phyloP scores from a whole-genome alignment of 2,888 invertebrate genomes.

The Drosophila vallismaia region DNA sequence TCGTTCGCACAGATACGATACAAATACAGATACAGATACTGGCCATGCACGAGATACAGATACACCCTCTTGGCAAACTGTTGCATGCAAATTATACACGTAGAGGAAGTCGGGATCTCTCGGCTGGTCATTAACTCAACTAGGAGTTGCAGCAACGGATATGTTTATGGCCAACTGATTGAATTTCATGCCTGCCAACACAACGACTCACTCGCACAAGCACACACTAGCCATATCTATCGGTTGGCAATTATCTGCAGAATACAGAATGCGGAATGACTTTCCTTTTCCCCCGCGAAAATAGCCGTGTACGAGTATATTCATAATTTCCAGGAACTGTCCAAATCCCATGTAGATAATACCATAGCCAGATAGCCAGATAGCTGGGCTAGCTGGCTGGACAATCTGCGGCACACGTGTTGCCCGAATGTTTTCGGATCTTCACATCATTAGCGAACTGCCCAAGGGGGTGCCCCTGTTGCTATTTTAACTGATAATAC shows the following conservation, averaged over 20 bases:
- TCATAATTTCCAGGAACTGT: conserved; percentile 21
- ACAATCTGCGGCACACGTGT: conserved; percentile 31
- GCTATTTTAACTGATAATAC: conserved; percentile 14
- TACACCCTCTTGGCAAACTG: conserved; percentile 60
- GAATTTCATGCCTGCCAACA: conserved; percentile 41
- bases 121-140: conserved; percentile 61
- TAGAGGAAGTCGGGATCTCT: conserved; percentile 58
- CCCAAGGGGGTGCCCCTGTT: conserved; percentile 47
- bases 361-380: neutral
- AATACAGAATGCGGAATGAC: conserved; percentile 8
- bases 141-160: conserved; percentile 50
- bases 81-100: conserved; percentile 68
- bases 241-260: conserved; percentile 21
- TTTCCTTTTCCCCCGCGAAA: conserved; percentile 37
- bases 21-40: conserved; percentile 21
- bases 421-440: conserved; percentile 47
- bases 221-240: neutral
- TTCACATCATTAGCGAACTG: conserved; percentile 44
- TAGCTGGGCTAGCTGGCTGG: conserved; percentile 3
- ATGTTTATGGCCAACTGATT: conserved; percentile 62
- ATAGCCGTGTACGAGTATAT: conserved; percentile 3
- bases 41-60: conserved; percentile 27
- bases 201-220: neutral
- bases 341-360: neutral
- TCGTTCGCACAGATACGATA: conserved; percentile 59